Conservation (phyloP, 2,113 vertebrate genomes). For the Pseudolaguvia tuberculata region DNA sequence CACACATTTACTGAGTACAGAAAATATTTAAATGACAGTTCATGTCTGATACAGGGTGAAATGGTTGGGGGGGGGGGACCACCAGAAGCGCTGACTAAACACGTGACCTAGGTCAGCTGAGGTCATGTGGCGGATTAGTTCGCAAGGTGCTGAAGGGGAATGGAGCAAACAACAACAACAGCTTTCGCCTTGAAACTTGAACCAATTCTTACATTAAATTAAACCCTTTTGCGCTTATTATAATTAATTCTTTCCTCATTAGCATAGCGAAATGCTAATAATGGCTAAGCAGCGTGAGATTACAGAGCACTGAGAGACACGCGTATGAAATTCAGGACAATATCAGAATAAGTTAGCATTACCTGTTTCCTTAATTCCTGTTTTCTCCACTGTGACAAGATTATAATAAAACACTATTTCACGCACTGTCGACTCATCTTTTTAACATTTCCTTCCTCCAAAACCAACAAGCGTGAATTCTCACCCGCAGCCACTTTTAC, state of each 20-base stretch:
- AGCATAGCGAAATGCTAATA: neutral
- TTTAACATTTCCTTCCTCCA: neutral
- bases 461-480: neutral
- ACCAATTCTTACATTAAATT: neutral
- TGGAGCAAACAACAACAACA: neutral
- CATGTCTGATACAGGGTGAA: neutral
- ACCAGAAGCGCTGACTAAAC: no score
- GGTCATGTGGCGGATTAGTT: slow-evolving; percentile 23
- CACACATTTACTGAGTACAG: neutral
- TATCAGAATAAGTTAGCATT: neutral
- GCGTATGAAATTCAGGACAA: slow-evolving; percentile 8
- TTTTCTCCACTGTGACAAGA: slow-evolving; percentile 14
- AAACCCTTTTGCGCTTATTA: neutral
- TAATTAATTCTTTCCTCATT: no score
- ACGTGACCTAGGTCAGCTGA: neutral
- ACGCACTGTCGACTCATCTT: slow-evolving; percentile 48
- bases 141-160: neutral
- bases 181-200: neutral
- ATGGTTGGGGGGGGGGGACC: no score
- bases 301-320: slow-evolving; percentile 52
- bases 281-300: slow-evolving; percentile 49
- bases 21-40: neutral
- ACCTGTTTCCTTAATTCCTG: slow-evolving; percentile 54
- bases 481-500: neutral
- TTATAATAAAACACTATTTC: neutral